These are phyloP conservation scores for Parotocinclus haroldoi DNA, from an alignment of 2,797 vertebrate genomes.

Conservation along the genomic window DNA sequence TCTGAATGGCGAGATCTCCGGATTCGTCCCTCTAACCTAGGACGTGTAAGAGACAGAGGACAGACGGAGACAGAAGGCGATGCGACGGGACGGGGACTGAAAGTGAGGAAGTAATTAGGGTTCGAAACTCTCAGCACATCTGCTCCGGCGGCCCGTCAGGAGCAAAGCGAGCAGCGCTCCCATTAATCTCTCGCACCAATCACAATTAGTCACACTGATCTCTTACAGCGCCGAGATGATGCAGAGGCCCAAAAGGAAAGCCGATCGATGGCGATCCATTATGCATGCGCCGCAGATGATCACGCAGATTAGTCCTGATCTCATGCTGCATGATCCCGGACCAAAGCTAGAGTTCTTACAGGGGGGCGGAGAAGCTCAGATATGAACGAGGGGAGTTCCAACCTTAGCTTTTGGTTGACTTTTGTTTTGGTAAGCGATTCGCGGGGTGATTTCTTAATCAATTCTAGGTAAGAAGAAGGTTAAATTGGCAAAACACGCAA, in stretches of 20 bases:
- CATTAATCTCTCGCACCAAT: slow-evolving; percentile 75
- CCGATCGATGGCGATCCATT: slow-evolving; percentile 69
- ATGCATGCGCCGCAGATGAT: slow-evolving; percentile 52
- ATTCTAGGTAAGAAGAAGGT: no score
- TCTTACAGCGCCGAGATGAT: slow-evolving; percentile 53
- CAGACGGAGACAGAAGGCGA: background rate
- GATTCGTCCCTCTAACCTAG: no score
- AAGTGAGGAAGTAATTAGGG: slow-evolving; percentile 55
- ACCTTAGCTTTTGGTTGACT: no score
- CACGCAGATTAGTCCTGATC: no score
- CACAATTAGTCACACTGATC: slow-evolving; percentile 72
- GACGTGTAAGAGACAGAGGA: background rate
- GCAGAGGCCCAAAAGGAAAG: slow-evolving; percentile 59
- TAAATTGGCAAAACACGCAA: no score
- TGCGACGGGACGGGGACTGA: background rate
- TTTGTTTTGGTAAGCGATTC: no score
- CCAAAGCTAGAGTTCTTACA: no score
- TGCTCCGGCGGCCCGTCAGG: slow-evolving; percentile 62
- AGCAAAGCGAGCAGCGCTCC: slow-evolving; percentile 57
- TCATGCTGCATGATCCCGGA: no score
- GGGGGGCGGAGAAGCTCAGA: no score
- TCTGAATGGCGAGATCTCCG: no score
- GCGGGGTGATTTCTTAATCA: no score
- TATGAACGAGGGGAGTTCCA: no score
- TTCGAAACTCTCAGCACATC: slow-evolving; percentile 58